Conservation (phyloP, 2,797 vertebrate genomes). For the Thripadectes ignobilis region DNA sequence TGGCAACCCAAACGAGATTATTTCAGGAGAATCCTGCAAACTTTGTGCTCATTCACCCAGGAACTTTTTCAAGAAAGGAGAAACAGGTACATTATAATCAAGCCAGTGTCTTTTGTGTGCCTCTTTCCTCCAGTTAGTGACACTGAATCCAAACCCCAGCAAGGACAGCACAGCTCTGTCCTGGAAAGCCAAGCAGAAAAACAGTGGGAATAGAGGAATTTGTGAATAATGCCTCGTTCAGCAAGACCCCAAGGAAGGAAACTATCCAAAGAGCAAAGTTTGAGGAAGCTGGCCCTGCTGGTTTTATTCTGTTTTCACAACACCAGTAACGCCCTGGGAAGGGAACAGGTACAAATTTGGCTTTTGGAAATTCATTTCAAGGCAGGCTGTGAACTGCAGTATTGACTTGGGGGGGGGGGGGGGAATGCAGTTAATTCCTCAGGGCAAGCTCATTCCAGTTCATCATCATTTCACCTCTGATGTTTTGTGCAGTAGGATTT, state of each 20-base stretch:
- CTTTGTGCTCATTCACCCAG: neutral
- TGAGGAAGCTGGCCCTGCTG: neutral
- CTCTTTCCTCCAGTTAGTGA: neutral
- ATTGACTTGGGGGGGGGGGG: neutral
- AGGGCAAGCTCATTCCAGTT: neutral
- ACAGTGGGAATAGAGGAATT: neutral
- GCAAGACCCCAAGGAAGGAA: neutral
- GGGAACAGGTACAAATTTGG: neutral
- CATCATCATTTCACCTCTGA: neutral
- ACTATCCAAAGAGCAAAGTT: neutral
- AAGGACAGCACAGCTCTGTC: neutral
- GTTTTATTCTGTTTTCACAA: neutral
- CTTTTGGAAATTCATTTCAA: neutral
- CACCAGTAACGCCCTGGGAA: accelerated
- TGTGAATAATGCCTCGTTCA: neutral
- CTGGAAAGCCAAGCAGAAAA: neutral
- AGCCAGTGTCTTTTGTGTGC: neutral
- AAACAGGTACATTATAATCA: neutral
- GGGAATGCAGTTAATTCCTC: neutral
- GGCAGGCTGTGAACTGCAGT: neutral
- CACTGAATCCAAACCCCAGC: neutral
- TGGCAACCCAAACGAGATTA: neutral
- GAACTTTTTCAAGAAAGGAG: neutral
- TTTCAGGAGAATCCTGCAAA: neutral
- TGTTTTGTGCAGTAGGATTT: neutral